Base-by-base conservation (phyloP, 2,113 vertebrate genomes). In the Pelodiscus sinensis region DNA sequence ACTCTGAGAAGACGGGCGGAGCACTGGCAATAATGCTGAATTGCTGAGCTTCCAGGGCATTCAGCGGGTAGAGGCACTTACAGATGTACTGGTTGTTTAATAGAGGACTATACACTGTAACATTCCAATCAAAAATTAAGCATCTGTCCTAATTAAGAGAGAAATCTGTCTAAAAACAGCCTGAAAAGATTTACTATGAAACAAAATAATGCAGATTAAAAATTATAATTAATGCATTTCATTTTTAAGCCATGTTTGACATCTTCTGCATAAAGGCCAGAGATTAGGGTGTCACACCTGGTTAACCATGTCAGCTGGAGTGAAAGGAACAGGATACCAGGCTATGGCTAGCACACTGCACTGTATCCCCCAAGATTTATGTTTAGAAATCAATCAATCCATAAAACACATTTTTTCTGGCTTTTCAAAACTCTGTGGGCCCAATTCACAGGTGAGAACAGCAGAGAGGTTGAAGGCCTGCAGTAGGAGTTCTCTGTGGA, bases 21-120 rank as follows among this genome's bases (percentile, higher is more conserved):
- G 75, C 9, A 27, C 0, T 0, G 86, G 22, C 65, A 31, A 2
- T 27, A 1, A 90, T 71, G 8, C 2, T 4, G 38, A 87, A 1
- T 65, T 6, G 11, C 8, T 38, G 25, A 18, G 38, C 18, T 84
- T 85, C 8, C 51, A 44, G 29, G 68, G 8, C 2, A 38, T 50
- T 22, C 58, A 79, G 22, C 3, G 86, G 77, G 83, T 57, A 29
- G 25, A 82, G 5, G 57, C 52, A n/a, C 19, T 80, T 89, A 16
- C 60, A 57, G 9, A 12, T 73, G 71, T 19, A 81, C 77, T 0
- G 12, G 55, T 5, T 60, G 35, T 29, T 4, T 2, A 38, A 83
- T 56, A 24, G 18, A 18, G 50, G 29, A 54, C 3, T 79, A 58
- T 84, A 15, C 29, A 89, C 4, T 9, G 7, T 9, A 29, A 68